phyloP scores from a whole-genome alignment of 1,140 invertebrate genomes.

The Probaryconus sp. region DNA sequence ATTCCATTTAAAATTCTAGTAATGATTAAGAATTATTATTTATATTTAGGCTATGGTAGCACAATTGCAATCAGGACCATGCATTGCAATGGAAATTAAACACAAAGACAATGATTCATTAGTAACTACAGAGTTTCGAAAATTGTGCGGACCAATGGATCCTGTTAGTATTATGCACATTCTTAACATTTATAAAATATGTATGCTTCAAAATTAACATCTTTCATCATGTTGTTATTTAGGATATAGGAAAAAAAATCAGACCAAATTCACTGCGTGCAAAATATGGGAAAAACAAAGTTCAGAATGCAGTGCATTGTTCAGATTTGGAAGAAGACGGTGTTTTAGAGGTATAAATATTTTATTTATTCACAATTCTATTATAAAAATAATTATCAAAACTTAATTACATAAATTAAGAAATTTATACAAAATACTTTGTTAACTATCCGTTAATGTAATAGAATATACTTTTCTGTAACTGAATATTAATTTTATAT shows the following conservation, averaged over 20 bases:
- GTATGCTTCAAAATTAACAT: conserved; percentile 10
- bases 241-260: conserved; percentile 91
- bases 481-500: no score
- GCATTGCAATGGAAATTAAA: conserved; percentile 91
- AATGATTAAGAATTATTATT: conserved; percentile 47
- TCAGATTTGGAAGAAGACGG: conserved; percentile 94
- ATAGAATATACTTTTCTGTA: no score
- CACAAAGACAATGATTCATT: conserved; percentile 80
- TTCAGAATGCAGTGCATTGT: conserved; percentile 94
- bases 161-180: conserved; percentile 81
- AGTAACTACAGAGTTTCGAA: conserved; percentile 87
- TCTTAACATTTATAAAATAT: conserved; percentile 35
- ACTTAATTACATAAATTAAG: conserved; percentile 1
- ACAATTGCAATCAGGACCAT: conserved; percentile 89
- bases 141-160: conserved; percentile 91
- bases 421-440: no score
- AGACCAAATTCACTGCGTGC: conserved; percentile 91
- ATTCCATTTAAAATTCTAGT: no score
- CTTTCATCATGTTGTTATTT: conserved; percentile 18
- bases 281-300: conserved; percentile 88
- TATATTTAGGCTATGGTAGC: conserved; percentile 86
- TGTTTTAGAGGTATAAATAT: conserved; percentile 82
- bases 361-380: conserved; percentile 10
- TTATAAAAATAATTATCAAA: conserved; percentile 2
- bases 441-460: no score